These are phyloP conservation scores for Adrianichthys oophorus DNA, from an alignment of 2,797 vertebrate genomes.

Conservation along the genomic window DNA sequence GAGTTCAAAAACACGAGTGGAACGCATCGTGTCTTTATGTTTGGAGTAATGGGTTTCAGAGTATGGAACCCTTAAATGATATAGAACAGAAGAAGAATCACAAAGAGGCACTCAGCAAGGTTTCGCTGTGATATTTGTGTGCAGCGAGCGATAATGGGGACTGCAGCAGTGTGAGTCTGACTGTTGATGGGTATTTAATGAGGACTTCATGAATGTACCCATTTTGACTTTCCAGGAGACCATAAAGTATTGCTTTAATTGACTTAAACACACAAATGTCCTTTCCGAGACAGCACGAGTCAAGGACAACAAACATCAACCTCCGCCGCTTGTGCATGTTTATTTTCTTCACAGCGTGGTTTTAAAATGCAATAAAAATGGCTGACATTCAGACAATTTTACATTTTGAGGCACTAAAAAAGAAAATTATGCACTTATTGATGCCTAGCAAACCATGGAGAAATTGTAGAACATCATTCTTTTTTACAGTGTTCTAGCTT, in stretches of 20 bases:
- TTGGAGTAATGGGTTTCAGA: not conserved
- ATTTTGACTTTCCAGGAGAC: slow-evolving; percentile 33
- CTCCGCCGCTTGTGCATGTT: not conserved
- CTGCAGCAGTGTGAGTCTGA: slow-evolving; percentile 34
- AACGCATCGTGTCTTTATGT: not conserved
- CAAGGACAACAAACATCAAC: slow-evolving; percentile 5
- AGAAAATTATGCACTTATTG: no score
- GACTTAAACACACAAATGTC: slow-evolving; percentile 17
- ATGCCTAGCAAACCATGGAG: no score
- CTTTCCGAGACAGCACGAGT: slow-evolving; percentile 11
- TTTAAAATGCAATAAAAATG: slow-evolving; percentile 5
- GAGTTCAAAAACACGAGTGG: no score
- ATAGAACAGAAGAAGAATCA: slow-evolving; percentile 11
- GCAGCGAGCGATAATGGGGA: slow-evolving; percentile 27
- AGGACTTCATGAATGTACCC: slow-evolving; percentile 39
- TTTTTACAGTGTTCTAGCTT: slow-evolving; percentile 16
- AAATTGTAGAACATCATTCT: slow-evolving; percentile 11
- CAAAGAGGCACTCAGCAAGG: slow-evolving; percentile 28
- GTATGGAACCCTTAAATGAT: slow-evolving; percentile 17
- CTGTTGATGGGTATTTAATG: slow-evolving; percentile 56
- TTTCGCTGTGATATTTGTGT: slow-evolving; percentile 32
- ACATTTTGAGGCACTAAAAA: no score
- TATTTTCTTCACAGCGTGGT: slow-evolving; percentile 3
- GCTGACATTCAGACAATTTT: slow-evolving; percentile 8
- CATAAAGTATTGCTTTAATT: slow-evolving; percentile 29